These are phyloP conservation scores for Gobio occitaniae DNA, from an alignment of 2,797 vertebrate genomes.

Conservation along the genomic window DNA sequence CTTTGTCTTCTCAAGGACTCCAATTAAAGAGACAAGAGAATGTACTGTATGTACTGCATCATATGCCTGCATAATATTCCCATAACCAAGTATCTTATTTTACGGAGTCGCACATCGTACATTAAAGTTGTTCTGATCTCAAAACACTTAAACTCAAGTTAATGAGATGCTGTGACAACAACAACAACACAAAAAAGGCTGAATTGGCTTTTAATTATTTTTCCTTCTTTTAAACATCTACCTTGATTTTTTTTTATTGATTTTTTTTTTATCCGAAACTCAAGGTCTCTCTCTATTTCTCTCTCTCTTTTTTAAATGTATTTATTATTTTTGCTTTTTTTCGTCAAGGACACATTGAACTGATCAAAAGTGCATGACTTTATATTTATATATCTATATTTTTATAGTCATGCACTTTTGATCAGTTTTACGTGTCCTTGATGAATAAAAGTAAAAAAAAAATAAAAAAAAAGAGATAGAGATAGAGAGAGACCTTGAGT, in stretches of 20 bases:
- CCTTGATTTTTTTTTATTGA: not conserved
- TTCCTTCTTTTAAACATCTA: not conserved
- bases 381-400: too few species aligned
- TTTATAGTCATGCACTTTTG: too few species aligned
- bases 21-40: not conserved
- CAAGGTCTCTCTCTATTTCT: too few species aligned
- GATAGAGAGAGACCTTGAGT: too few species aligned
- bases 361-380: too few species aligned
- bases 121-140: not conserved
- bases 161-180: not conserved
- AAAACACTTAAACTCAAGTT: not conserved
- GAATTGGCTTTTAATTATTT: not conserved
- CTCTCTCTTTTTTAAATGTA: too few species aligned
- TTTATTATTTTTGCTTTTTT: too few species aligned
- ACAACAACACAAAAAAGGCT: not conserved
- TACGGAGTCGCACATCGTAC: not conserved
- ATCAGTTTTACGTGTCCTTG: too few species aligned
- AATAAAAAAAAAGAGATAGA: too few species aligned
- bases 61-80: slow-evolving; percentile 2
- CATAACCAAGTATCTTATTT: not conserved
- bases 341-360: not conserved
- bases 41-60: not conserved
- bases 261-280: not conserved
- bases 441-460: too few species aligned
- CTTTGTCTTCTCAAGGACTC: slow-evolving; percentile 35